These are phyloP conservation scores for Varecia variegata DNA, from an alignment of 2,797 vertebrate species.

Conservation along the genomic window DNA sequence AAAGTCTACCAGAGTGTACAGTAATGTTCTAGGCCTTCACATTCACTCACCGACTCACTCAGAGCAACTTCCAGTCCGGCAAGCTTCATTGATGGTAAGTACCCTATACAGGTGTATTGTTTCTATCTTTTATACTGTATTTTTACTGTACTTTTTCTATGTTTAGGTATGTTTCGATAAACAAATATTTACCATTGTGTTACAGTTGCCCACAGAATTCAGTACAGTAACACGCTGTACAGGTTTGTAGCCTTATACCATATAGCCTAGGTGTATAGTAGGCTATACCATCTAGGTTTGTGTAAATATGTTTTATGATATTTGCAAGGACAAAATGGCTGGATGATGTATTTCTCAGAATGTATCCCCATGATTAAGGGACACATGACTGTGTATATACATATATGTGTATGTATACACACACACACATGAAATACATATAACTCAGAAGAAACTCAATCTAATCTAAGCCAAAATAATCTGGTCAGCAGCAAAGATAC, in stretches of 20 bases:
- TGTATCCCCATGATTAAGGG: not conserved
- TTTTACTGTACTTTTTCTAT: not conserved
- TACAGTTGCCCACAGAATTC: not conserved
- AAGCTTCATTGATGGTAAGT: not conserved
- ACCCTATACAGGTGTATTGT: not conserved
- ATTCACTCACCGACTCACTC: not conserved
- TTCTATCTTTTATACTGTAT: not conserved
- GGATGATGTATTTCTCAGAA: not conserved
- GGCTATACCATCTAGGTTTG: not conserved
- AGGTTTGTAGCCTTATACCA: not conserved
- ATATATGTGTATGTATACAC: not conserved
- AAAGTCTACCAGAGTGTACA: not conserved
- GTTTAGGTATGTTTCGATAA: not conserved
- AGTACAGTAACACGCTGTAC: not conserved
- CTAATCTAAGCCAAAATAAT: slow-evolving; percentile 29
- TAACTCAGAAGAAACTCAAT: slow-evolving; percentile 27
- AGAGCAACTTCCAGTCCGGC: not conserved
- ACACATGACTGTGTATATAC: not conserved
- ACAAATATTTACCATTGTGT: not conserved
- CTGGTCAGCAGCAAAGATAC: not conserved
- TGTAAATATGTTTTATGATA: not conserved
- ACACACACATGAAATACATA: not conserved
- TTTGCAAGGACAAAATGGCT: not conserved
- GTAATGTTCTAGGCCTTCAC: not conserved
- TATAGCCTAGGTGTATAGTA: not conserved